Base-by-base conservation (phyloP, 2,888 invertebrate species). In the Panopea generosa region DNA sequence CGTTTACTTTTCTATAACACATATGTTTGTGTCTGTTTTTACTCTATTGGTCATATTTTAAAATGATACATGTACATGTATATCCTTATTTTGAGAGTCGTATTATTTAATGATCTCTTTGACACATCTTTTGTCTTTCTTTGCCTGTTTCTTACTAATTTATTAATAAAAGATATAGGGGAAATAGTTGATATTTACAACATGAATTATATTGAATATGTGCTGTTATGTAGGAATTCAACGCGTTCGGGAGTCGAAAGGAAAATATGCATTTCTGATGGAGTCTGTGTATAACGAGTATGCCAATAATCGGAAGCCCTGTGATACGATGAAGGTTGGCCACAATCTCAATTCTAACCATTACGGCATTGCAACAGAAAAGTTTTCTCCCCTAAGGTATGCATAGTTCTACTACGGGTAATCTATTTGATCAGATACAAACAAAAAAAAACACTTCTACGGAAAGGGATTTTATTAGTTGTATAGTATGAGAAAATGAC, bases 311-410 rank as follows among this genome's bases (percentile, higher is more conserved):
- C 93, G 96, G 61, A 96, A 96, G 88, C 98, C 99, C 0, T 92
- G 92, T 76, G 87, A 91, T 76, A 92, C 92, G 0, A 92, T 92
- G 90, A 90, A 89, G 67, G 97, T 99, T n/a, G 97, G 98, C 0
- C 94, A 96, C 62, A 96, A 97, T 93, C 94, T 97, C 95, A 93
- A 93, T 84, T 92, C 93, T 14, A 97, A 97, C 92, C 97, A 98
- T 81, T 99, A 98, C 91, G 99, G 98, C 18, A 96, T 99, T 45
- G 99, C 97, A 45, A 98, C 98, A 59, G 96, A 97, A 3, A 95
- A 98, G 52, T 65, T 72, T 27, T 85, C 83, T 1, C 49, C 66
- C 1, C 53, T 86, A 40, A 84, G 85, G 88, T 88, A 71, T 56
- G 55, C 20, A 61, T 82, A 61, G 83, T 86, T n/a, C n/a, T 94